Conservation (phyloP, 2,888 invertebrate genomes). For the Netelia melanura region DNA sequence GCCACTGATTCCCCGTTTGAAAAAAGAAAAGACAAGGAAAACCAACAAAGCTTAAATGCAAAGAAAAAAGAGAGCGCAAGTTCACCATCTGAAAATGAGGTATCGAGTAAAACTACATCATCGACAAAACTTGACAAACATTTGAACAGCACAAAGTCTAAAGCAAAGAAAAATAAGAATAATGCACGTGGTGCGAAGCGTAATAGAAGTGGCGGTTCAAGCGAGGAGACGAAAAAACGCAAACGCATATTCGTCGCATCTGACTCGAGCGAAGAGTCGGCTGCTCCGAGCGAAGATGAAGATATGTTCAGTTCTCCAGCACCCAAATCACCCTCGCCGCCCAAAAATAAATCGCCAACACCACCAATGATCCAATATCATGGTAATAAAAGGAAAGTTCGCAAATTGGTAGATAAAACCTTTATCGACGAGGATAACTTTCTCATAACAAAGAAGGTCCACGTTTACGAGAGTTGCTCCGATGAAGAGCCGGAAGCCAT, state of each 20-base stretch:
- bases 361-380: conserved; percentile 75
- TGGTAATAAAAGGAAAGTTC: conserved; percentile 79
- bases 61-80: neutral
- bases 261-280: conserved; percentile 79
- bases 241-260: conserved; percentile 77
- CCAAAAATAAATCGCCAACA: conserved; percentile 73
- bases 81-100: neutral
- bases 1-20: neutral
- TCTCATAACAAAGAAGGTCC: conserved; percentile 81
- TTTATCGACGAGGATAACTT: conserved; percentile 83
- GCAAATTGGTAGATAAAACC: conserved; percentile 80
- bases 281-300: conserved; percentile 68
- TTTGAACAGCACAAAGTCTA: conserved; percentile 38
- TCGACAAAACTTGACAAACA: conserved; percentile 41
- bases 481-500: conserved; percentile 76
- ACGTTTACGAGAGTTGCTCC: conserved; percentile 80
- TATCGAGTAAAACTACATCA: conserved; percentile 24
- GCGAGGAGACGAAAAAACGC: conserved; percentile 74
- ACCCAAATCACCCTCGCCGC: conserved; percentile 62
- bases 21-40: conserved; percentile 24
- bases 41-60: conserved; percentile 27
- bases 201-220: conserved; percentile 72
- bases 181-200: conserved; percentile 75
- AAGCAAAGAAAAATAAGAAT: conserved; percentile 63
- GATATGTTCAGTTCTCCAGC: conserved; percentile 71